These are phyloP conservation scores for Uropetala carovei DNA, from an alignment of 2,888 invertebrate species.

Conservation along the genomic window DNA sequence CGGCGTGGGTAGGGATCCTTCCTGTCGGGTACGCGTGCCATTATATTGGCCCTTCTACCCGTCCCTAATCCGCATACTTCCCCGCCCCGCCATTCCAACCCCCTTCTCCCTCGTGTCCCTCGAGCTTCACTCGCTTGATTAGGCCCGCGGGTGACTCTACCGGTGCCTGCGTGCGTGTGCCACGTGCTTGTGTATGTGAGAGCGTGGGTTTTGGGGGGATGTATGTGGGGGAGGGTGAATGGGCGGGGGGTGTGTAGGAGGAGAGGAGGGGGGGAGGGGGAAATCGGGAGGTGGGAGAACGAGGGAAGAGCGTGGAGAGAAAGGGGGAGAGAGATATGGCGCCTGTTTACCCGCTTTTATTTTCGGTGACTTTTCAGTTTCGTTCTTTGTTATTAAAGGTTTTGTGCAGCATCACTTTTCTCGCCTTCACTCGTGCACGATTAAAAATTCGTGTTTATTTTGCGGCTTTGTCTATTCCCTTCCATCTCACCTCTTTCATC, in stretches of 20 bases:
- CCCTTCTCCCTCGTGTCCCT: not conserved
- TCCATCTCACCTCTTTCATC: not conserved
- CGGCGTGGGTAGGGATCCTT: conserved; percentile 6
- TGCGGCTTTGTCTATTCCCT: not conserved
- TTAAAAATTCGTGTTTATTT: conserved; percentile 3
- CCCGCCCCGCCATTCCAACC: not conserved
- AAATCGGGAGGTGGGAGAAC: too few species aligned
- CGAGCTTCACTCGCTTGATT: not conserved
- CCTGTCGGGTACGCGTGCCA: not conserved
- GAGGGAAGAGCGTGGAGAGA: not conserved
- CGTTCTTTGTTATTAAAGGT: not conserved
- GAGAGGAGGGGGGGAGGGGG: too few species aligned
- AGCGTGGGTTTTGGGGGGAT: not conserved
- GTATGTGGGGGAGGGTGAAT: too few species aligned
- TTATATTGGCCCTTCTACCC: not conserved
- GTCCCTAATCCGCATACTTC: not conserved
- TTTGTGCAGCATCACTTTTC: not conserved
- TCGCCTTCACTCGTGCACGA: not conserved
- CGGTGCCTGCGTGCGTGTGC: not conserved
- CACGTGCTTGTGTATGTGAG: not conserved
- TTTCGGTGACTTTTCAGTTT: not conserved
- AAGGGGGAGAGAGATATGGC: not conserved
- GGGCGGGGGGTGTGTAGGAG: too few species aligned
- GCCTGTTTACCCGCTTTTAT: not conserved
- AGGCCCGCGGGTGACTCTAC: not conserved